Evolutionary conservation across 2,888 invertebrate species (phyloP), one percentile per base, ranked within the genome.

Genomic region (Xestia c-nigrum): DNA sequence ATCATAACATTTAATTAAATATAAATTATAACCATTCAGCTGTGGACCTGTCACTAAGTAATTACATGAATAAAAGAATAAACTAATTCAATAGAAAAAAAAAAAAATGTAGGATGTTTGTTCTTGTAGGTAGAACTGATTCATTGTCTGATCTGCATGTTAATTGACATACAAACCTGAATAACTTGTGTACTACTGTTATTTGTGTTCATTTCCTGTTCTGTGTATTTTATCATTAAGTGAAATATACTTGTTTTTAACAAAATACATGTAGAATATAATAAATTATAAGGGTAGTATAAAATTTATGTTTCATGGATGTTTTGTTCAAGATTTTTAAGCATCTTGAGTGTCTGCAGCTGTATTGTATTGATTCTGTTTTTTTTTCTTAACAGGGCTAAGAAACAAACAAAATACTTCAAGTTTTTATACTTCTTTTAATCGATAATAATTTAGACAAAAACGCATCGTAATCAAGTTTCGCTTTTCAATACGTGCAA

Each of bases 381-480:
- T 9, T 16, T 52, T 61, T 57, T 70, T 70, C 12, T 59, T 67
- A 5, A 1, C 10, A 9, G 31, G 31, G 31, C 31, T n/a, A 55
- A 0, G 7, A 38, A 68, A 83, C 14, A 80, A 74, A 74, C 43
- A 64, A 57, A 68, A 16, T 38, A 21, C 3, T 12, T 31, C 12
- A 63, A 47, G 0, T 43, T 50, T 67, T 66, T 9, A 43, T 14
- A 47, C 59, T 71, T 66, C 64, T 63, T 76, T 55, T 81, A 65
- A 89, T 88, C 88, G 88, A 88, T 88, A 85, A 89, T 88, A 85
- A 78, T 78, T 87, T 50, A n/a, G 67, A 84, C 89, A 87, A 83
- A 85, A 83, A 80, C 74, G 81, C 76, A 83, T 83, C 70, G 66
- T 78, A 76, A 69, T 70, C 73, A 64, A 67, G 50, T 83, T 78